Base-by-base conservation (phyloP, 1,140 invertebrate species). In the Drosophila sucinea region DNA sequence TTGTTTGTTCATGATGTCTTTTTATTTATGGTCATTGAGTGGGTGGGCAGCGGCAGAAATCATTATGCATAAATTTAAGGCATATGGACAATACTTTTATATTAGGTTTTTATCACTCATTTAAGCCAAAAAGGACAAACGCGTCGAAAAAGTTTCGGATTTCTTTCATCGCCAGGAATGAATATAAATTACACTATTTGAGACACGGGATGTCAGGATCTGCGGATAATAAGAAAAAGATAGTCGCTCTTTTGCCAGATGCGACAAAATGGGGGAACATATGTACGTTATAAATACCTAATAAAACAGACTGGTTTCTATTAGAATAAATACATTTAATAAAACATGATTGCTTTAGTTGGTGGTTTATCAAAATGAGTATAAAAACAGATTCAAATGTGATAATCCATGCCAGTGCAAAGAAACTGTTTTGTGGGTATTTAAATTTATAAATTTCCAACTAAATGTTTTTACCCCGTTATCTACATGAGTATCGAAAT, bases 11-110 rank as follows among this genome's bases (percentile, higher is more conserved):
- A 40, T 61, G n/a, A 7, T 58, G 32, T 23, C 25, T 29, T 29
- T 75, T 85, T 82, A 87, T 86, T 86, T 79, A 86, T 79, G 79
- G 71, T 65, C 75, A 73, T 73, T 86, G 77, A 66, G 71, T 68
- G 73, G 8, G 10, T 38, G 35, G 8, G 35, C 35, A 23, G 33
- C 55, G 55, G 41, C 27, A 17, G 27, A 25, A 64, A 66, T 75
- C 72, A 72, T 85, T 71, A 70, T 70, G 67, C 77, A 80, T 72
- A 80, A 81, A 69, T 79, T 72, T 67, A 65, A 68, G 66, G 61
- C 75, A 81, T 81, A 82, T 82, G 79, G 60, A 63, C 67, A 32
- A 33, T 51, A 60, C 47, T 67, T 69, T 78, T 65, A 62, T 65
- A 60, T 67, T 33, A 38, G 17, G 23, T 29, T 71, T 74, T 70